These are phyloP conservation scores for Heptranchias perlo DNA, from an alignment of 2,113 vertebrate genomes.

Conservation along the genomic window DNA sequence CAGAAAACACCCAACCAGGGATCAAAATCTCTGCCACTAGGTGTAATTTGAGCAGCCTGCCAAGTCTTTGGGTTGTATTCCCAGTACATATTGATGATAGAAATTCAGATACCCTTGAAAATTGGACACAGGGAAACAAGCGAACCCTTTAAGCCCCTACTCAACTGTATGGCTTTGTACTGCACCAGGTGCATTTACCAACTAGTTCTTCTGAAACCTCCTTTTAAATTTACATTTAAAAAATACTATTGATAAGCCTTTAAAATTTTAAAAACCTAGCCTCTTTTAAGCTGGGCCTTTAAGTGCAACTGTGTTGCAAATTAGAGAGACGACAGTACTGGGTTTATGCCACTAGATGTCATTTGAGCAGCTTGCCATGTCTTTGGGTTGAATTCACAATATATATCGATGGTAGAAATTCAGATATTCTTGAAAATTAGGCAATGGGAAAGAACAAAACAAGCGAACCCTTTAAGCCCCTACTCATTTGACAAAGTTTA, in stretches of 20 bases:
- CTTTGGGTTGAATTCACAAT: neutral
- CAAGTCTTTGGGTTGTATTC: neutral
- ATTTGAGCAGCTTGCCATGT: neutral
- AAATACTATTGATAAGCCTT: neutral
- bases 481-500: neutral
- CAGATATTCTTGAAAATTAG: neutral
- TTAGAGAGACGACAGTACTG: neutral
- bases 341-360: neutral
- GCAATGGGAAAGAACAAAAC: neutral
- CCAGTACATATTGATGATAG: neutral
- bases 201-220: neutral
- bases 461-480: neutral
- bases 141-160: neutral
- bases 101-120: neutral
- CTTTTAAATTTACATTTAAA: neutral
- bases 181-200: neutral
- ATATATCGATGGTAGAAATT: neutral
- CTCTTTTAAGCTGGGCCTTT: neutral
- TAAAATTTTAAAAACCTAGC: neutral
- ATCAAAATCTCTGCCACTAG: neutral
- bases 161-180: neutral
- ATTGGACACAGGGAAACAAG: neutral
- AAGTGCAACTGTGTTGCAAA: neutral
- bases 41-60: neutral
- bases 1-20: too few species aligned